These are phyloP conservation scores for Acrossocheilus wenchowensis DNA, from an alignment of 2,797 vertebrate genomes.

Conservation along the genomic window DNA sequence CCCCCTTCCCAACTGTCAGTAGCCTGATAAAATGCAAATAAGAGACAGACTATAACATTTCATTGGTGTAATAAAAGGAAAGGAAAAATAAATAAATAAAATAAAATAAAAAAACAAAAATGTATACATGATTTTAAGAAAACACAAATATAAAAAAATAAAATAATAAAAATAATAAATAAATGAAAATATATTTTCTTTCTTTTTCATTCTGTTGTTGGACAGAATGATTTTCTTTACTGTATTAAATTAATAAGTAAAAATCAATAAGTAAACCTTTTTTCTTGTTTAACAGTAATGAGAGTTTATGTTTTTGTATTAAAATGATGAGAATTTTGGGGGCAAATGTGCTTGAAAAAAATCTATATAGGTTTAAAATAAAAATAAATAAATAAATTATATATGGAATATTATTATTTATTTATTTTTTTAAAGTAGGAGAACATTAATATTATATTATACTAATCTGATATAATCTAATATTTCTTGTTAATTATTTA, in stretches of 20 bases:
- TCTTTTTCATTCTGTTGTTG: background rate
- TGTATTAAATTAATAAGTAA: background rate
- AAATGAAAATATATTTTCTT: too few relatives aligned
- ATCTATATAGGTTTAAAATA: too few relatives aligned
- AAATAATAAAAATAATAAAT: too few relatives aligned
- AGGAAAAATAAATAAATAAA: background rate
- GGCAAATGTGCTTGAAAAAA: background rate
- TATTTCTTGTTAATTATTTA: too few relatives aligned
- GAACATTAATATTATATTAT: too few relatives aligned
- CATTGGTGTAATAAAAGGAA: background rate
- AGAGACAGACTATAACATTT: background rate
- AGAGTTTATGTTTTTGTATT: background rate
- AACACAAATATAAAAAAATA: too few relatives aligned
- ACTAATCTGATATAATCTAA: too few relatives aligned
- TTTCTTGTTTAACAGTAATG: background rate
- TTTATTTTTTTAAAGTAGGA: too few relatives aligned
- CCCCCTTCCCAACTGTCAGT: background rate
- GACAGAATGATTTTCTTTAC: background rate
- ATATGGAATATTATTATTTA: too few relatives aligned
- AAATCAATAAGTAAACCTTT: background rate
- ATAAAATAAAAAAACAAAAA: too few relatives aligned
- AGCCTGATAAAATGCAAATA: background rate
- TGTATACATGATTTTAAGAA: too few relatives aligned
- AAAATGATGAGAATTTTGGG: background rate
- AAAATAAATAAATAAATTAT: too few relatives aligned